Conservation (phyloP, 1,140 invertebrate genomes). For the Brachionus koreanus region DNA sequence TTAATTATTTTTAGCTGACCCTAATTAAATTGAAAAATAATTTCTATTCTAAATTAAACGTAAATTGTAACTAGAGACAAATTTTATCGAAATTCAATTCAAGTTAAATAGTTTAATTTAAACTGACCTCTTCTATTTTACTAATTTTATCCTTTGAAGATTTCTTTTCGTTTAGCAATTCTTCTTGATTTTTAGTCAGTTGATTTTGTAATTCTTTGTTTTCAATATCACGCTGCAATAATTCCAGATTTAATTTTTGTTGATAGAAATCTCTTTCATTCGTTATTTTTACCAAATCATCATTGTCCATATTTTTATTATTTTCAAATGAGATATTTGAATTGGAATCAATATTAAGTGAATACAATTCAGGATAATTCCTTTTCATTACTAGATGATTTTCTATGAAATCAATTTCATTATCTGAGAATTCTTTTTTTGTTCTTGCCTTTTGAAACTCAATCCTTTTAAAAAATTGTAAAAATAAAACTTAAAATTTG, state of each 20-base stretch:
- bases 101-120: background rate
- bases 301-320: background rate
- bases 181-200: background rate
- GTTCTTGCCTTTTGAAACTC: background rate
- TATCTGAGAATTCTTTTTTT: constrained; percentile 5
- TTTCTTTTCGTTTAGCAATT: background rate
- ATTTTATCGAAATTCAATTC: background rate
- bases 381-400: constrained; percentile 1
- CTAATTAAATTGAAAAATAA: background rate
- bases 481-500: background rate
- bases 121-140: constrained; percentile 37
- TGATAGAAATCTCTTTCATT: background rate
- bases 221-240: background rate
- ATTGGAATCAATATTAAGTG: background rate
- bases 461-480: background rate
- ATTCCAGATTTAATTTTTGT: background rate
- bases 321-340: background rate
- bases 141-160: constrained; percentile 14
- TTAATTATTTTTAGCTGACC: background rate
- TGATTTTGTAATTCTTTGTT: background rate
- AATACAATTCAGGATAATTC: background rate
- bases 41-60: background rate
- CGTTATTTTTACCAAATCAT: background rate
- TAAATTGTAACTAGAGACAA: background rate
- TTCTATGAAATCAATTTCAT: constrained; percentile 6